These are phyloP conservation scores for Pachycephus smyrnensis DNA, from an alignment of 2,888 invertebrate species.

Conservation along the genomic window DNA sequence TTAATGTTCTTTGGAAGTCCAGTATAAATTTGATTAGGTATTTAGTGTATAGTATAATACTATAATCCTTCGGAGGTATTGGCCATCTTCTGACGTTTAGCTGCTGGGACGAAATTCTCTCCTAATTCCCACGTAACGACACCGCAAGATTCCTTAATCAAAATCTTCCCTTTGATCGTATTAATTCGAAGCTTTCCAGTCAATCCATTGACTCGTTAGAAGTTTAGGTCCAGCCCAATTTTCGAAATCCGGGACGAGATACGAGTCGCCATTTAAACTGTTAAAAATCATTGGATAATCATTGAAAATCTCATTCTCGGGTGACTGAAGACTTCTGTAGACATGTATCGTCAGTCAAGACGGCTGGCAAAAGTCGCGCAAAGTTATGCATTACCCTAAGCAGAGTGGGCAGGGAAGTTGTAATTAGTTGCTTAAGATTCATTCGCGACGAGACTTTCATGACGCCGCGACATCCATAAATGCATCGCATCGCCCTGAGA, in stretches of 20 bases:
- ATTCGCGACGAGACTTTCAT: slow-evolving; percentile 35
- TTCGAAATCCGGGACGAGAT: neutral
- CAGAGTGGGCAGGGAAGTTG: slow-evolving; percentile 39
- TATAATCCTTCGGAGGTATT: neutral
- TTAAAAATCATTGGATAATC: neutral
- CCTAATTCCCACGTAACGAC: neutral
- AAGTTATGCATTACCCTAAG: slow-evolving; percentile 31
- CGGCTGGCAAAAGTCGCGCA: slow-evolving; percentile 35
- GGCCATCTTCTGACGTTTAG: neutral
- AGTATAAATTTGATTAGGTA: neutral
- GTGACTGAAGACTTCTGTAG: neutral
- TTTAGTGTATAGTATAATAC: neutral
- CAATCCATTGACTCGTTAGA: neutral
- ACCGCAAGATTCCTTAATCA: neutral
- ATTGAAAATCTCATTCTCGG: neutral
- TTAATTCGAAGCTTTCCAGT: neutral
- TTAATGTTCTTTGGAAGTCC: neutral
- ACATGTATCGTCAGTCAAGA: neutral
- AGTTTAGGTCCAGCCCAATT: neutral
- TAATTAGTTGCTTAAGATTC: slow-evolving; percentile 56
- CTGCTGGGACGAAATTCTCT: neutral
- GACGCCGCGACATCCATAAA: slow-evolving; percentile 46
- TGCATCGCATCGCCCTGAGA: slow-evolving; percentile 24
- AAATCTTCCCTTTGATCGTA: neutral
- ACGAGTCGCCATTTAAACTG: neutral